phyloP scores from a whole-genome alignment of 2,113 vertebrate species.

The Myotis lucifugus region DNA sequence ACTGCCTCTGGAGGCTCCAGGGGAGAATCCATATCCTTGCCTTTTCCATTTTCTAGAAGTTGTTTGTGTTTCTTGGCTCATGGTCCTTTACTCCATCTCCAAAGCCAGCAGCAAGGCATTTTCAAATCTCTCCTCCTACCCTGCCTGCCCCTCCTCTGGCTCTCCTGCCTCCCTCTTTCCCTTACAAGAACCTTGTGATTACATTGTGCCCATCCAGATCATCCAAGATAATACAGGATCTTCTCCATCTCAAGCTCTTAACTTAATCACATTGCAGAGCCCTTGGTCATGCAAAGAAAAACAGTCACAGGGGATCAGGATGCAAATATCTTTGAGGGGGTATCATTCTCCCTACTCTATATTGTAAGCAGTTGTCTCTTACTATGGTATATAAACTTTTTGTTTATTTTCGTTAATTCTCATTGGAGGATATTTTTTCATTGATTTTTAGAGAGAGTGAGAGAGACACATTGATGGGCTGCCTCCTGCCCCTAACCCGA shows the following conservation, averaged over 20 bases:
- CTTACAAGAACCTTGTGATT: neutral
- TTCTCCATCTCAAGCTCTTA: constrained; percentile 7
- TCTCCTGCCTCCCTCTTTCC: neutral
- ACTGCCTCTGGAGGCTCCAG: neutral
- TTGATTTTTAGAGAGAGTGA: too few relatives aligned
- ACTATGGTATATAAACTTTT: neutral
- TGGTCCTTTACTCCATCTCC: neutral
- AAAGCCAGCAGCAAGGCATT: constrained; percentile 14
- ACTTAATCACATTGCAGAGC: neutral
- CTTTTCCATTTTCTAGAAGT: neutral
- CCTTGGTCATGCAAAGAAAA: neutral
- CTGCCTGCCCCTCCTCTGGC: neutral
- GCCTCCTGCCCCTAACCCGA: too few relatives aligned
- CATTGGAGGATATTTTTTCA: too few relatives aligned
- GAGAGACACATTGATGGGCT: too few relatives aligned
- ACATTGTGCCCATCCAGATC: neutral
- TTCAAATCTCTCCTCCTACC: neutral
- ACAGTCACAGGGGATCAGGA: neutral
- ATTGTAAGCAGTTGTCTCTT: neutral
- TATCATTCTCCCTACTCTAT: neutral
- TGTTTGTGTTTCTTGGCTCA: neutral
- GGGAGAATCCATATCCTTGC: neutral
- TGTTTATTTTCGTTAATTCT: too few relatives aligned
- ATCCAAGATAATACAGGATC: neutral
- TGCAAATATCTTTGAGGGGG: neutral